Conservation (phyloP, 1,140 invertebrate species). For the Cardiocondyla obscurior region DNA sequence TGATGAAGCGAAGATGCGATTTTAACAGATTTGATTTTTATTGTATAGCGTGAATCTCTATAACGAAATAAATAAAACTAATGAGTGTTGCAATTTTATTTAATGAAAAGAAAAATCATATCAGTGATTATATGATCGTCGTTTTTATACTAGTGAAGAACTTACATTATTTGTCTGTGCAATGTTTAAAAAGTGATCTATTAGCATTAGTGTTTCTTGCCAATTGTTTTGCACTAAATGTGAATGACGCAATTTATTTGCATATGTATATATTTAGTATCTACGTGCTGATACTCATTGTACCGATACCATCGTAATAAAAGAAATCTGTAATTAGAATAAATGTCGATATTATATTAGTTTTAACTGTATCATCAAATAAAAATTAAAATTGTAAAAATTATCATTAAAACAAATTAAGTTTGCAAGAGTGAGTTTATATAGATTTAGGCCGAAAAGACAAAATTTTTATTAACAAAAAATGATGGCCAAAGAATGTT, state of each 20-base stretch:
- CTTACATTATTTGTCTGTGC: background rate
- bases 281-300: background rate
- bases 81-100: background rate
- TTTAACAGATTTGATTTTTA: background rate
- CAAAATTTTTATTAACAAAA: background rate
- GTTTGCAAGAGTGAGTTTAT: background rate
- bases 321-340: conserved; percentile 11
- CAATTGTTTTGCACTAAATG: background rate
- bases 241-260: conserved; percentile 8
- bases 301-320: background rate
- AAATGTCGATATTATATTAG: conserved; percentile 27
- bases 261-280: conserved; percentile 1
- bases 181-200: background rate
- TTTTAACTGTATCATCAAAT: conserved; percentile 1
- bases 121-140: background rate
- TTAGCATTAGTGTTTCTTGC: conserved; percentile 15
- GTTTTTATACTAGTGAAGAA: conserved; percentile 34
- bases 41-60: background rate
- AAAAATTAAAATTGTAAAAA: conserved; percentile 3
- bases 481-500: conserved; percentile 11
- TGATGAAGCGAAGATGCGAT: background rate
- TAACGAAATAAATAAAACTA: too few relatives aligned
- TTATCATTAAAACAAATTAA: background rate
- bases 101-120: background rate
- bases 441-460: too few relatives aligned